phyloP scores from a whole-genome alignment of 2,113 vertebrate species.

The Jacana jacana region DNA sequence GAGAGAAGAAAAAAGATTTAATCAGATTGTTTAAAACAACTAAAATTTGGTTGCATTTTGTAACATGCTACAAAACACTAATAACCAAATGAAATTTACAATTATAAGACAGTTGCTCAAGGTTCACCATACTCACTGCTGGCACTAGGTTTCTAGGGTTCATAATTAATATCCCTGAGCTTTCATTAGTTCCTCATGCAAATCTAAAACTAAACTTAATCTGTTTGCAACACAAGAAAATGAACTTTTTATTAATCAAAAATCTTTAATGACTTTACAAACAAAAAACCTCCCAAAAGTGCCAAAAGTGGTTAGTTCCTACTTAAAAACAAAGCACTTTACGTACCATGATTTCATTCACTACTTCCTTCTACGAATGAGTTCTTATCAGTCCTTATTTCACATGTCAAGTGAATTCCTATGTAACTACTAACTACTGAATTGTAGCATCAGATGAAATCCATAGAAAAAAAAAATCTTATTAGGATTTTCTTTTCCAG shows the following conservation, averaged over 20 bases:
- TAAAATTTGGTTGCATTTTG: not conserved
- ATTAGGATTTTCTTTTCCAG: slow-evolving; percentile 7
- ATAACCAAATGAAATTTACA: not conserved
- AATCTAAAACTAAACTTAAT: not conserved
- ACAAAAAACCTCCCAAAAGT: rapidly evolving
- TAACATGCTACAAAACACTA: not conserved
- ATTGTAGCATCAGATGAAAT: not conserved
- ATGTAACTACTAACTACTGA: not conserved
- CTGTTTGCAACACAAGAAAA: not conserved
- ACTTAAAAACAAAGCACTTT: too few species aligned
- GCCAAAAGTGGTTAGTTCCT: not conserved
- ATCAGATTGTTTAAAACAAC: not conserved
- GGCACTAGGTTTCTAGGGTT: not conserved
- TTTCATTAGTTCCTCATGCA: not conserved
- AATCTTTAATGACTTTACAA: not conserved
- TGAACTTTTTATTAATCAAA: not conserved
- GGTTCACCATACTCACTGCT: not conserved
- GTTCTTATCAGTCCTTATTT: not conserved
- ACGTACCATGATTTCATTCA: not conserved
- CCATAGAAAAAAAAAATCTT: not conserved
- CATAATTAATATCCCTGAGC: not conserved
- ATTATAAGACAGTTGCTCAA: not conserved
- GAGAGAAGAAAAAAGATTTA: not conserved
- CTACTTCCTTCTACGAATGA: not conserved
- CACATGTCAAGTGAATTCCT: not conserved